Evolutionary conservation across 2,888 invertebrate species (phyloP).

Genomic region (Chaetoderma sp.): DNA sequence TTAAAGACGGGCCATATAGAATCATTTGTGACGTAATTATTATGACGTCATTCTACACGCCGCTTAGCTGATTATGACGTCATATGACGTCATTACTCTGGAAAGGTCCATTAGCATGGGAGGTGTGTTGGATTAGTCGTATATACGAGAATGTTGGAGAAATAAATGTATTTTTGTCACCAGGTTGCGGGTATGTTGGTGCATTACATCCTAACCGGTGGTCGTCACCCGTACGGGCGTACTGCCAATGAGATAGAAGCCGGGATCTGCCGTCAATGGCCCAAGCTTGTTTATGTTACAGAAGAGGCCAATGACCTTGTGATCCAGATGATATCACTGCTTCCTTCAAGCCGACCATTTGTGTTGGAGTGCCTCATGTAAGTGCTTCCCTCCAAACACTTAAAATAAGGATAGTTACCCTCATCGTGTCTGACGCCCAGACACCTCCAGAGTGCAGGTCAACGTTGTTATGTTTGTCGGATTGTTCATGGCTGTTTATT

Average conservation of each 20-base stretch:
- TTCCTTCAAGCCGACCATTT: conserved; percentile 42
- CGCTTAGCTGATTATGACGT: too few species aligned
- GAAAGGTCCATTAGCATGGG: too few species aligned
- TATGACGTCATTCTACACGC: too few species aligned
- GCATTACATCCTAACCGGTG: conserved; percentile 60
- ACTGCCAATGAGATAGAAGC: conserved; percentile 43
- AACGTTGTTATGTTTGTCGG: too few species aligned
- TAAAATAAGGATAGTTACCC: not conserved
- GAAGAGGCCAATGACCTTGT: conserved; percentile 57
- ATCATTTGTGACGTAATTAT: too few species aligned
- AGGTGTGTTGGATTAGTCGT: too few species aligned
- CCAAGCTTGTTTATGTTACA: conserved; percentile 39
- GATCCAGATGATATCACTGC: conserved; percentile 46
- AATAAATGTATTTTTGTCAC: not conserved
- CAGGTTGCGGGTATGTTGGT: conserved; percentile 55
- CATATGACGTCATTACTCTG: too few species aligned
- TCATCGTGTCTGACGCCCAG: not conserved
- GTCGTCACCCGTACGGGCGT: conserved; percentile 57
- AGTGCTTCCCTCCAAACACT: not conserved
- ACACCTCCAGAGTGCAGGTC: too few species aligned
- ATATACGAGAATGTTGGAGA: too few species aligned
- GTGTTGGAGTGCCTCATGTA: conserved; percentile 41
- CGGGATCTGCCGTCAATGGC: conserved; percentile 43
- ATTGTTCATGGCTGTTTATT: too few species aligned
- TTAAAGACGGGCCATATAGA: too few species aligned